Percentiles rank a stretch among this genome's conserved stretches.
Conservation (phyloP, 2,113 vertebrate genomes). For the Leptobrachium leishanense region DNA sequence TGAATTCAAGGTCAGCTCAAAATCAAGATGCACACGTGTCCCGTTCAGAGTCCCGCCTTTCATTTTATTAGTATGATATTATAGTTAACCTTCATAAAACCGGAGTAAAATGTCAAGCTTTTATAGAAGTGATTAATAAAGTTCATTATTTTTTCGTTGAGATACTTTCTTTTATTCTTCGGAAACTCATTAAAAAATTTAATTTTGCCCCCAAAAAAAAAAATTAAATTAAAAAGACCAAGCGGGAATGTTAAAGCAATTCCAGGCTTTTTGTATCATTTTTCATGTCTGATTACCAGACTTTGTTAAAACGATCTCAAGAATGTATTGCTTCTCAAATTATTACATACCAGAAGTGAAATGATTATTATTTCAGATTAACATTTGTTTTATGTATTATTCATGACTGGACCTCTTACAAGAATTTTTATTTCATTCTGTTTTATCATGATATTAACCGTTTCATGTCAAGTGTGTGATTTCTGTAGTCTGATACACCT, state of each 20-base stretch:
- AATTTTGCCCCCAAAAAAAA: conserved; percentile 42
- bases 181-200: conserved; percentile 37
- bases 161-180: conserved; percentile 35
- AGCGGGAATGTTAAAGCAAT: conserved; percentile 1
- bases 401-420: conserved; percentile 29
- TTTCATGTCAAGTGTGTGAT: background rate
- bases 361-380: conserved; percentile 38
- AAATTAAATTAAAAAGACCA: conserved; percentile 22
- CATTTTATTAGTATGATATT: background rate
- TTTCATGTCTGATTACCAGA: conserved; percentile 40
- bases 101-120: conserved; percentile 36
- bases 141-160: conserved; percentile 48
- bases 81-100: conserved; percentile 21
- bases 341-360: conserved; percentile 39
- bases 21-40: background rate
- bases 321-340: conserved; percentile 29
- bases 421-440: conserved; percentile 6
- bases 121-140: conserved; percentile 42
- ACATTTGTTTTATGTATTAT: conserved; percentile 41
- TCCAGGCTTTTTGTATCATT: conserved; percentile 28
- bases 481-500: background rate
- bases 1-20: background rate
- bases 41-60: background rate
- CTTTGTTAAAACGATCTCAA: conserved; percentile 37
- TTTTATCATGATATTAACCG: background rate